These are phyloP conservation scores for Mimachlamys varia DNA, from an alignment of 2,888 invertebrate species.

Conservation along the genomic window DNA sequence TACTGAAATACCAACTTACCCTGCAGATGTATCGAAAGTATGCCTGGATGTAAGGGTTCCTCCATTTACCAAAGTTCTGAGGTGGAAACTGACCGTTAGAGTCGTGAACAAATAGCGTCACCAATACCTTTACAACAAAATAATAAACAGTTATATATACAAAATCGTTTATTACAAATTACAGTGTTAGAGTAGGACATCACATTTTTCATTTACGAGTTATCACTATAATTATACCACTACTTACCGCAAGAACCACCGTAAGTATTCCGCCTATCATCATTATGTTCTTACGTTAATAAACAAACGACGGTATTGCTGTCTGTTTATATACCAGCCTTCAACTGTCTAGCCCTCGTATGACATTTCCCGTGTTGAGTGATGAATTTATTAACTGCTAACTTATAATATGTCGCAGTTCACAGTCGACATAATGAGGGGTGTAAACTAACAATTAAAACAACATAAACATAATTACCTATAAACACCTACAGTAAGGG, in stretches of 20 bases:
- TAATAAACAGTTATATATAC: background rate
- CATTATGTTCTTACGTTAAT: background rate
- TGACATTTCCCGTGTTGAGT: background rate
- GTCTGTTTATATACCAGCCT: background rate
- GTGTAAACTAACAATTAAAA: background rate
- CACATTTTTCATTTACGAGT: background rate
- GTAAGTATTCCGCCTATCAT: background rate
- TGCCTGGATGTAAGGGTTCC: background rate
- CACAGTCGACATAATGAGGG: background rate
- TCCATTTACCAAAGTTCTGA: background rate
- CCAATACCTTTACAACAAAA: background rate
- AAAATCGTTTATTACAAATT: background rate
- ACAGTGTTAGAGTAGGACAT: background rate
- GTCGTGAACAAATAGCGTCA: background rate
- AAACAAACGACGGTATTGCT: background rate
- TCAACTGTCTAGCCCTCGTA: background rate
- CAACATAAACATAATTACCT: too few relatives aligned
- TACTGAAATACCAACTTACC: background rate
- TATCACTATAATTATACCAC: background rate
- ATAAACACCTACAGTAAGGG: too few relatives aligned
- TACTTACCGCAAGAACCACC: background rate
- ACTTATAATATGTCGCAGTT: background rate
- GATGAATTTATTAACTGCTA: background rate
- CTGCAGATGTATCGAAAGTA: background rate
- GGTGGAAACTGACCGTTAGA: background rate